Evolutionary conservation across 2,888 invertebrate species (phyloP), one percentile per base, ranked within the genome.

Genomic region (Drosophila formosana): DNA sequence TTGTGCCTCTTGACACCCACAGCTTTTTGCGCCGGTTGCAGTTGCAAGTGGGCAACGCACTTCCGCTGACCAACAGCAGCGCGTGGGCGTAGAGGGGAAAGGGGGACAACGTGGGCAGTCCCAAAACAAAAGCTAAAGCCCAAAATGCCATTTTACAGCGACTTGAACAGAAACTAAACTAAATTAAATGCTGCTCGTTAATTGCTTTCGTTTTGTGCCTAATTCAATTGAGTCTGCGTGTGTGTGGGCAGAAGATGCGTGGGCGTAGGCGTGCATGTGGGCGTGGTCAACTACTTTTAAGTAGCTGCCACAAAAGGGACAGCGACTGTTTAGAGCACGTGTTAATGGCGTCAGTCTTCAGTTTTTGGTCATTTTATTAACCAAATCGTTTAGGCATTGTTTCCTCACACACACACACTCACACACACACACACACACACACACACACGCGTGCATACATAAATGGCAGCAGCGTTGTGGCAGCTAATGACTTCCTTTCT

Each of bases 401-500:
- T 65, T 74, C 57, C 73, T 47, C 78, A 73, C 67, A 61, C 60
- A 55, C 57, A 65, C 49, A 58, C 49, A 23, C 46, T n/a, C n/a
- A 51, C 30, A 5, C 13, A 62, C 32, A 49, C 11, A 32, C 8
- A 32, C 26, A 30, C 5, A 52, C 13, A 7, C 18, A n/a, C 32
- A 49, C n/a, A 37, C 8, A 26, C 26, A 30, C 5, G 41, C 13
- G 7, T 11, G 8, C 23, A 32, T 8, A 11, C 9, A 3, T 25
- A 25, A 7, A 4, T 3, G 32, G 41, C 45, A 23, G 45, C 45
- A 26, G 45, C 45, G 18, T 3, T 23, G 9, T 37, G 37, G 9
- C 25, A 53, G 47, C 75, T 77, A 77, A 77, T 67, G 80, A 77
- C 76, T 79, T 77, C 77, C 77, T 79, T 72, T 72, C 58, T 41